Evolutionary conservation across 2,888 invertebrate genomes (phyloP), one percentile per base, ranked within the genome.

Genomic region (Copidosoma aretas): DNA sequence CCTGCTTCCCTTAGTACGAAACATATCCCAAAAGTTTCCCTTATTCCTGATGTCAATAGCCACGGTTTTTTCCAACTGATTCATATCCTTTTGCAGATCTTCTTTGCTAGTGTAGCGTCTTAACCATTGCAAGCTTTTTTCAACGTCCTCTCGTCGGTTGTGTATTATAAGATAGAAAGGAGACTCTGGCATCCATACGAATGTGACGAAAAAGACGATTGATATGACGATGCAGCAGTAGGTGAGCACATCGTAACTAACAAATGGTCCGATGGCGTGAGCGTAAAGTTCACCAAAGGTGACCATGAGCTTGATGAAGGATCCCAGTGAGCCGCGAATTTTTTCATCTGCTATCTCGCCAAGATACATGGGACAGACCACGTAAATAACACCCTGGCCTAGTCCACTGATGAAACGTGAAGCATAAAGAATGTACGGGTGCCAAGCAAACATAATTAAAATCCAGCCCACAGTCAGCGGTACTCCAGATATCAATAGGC

Each of bases 171-270:
- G 85, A 77, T 85, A 89, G 75, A 89, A 87, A 0, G 91, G 91
- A 1, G 90, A 89, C 79, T 91, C 91, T 0, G 91, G 90, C 85
- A 90, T 87, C 51, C 87, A 86, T 58, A 86, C 83, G 78, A 89
- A 87, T 1, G 87, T 85, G 1, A 87, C 79, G 17, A 89, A 84
- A 76, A 89, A 87, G 1, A 88, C 75, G 41, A 89, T 82, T 0
- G 89, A 87, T 64, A 89, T 84, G 0, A 87, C 80, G 52, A 88
- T 84, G 61, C 88, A 85, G n/a, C 86, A 76, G 8, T 85, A 77
- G 10, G 88, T 88, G 14, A 89, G 77, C 39, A 81, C 79, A 51
- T 82, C 79, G 80, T 88, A 89, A 79, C 1, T 86, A 77, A 66
- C 83, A 84, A 8, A 86, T 83, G 0, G 86, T 32, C 86, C 10